Evolutionary conservation across 1,140 invertebrate species (phyloP).

Genomic region (Steinernema khuongi): DNA sequence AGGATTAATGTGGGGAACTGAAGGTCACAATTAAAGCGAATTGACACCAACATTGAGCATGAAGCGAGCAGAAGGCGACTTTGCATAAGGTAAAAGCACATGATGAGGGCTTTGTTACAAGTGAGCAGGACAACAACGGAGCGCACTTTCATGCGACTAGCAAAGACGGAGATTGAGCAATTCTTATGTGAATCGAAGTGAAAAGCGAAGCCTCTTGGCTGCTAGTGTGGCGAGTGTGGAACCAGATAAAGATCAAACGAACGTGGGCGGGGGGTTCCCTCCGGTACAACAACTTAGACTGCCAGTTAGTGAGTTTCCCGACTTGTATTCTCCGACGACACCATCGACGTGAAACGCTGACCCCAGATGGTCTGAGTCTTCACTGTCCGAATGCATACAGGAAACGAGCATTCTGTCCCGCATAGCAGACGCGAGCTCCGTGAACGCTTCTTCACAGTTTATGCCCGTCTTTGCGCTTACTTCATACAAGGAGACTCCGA

Average conservation of each 20-base stretch:
- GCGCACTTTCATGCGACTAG: conserved; percentile 13
- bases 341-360: conserved; percentile 57
- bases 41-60: conserved; percentile 6
- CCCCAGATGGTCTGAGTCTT: conserved; percentile 54
- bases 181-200: conserved; percentile 14
- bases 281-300: conserved; percentile 40
- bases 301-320: conserved; percentile 26
- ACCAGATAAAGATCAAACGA: conserved; percentile 38
- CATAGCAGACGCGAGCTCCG: conserved; percentile 53
- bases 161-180: background rate
- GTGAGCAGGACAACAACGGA: conserved; percentile 7
- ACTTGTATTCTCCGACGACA: conserved; percentile 54
- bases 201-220: background rate
- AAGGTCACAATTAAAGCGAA: conserved; percentile 14
- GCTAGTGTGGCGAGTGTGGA: background rate
- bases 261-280: conserved; percentile 47
- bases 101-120: background rate
- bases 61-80: background rate
- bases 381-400: conserved; percentile 50
- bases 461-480: conserved; percentile 58
- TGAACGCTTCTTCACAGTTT: conserved; percentile 56
- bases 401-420: conserved; percentile 48
- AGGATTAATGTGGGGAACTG: background rate
- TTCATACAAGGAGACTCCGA: conserved; percentile 57
- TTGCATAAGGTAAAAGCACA: background rate